Evolutionary conservation across 2,113 vertebrate genomes (phyloP), one percentile per base, ranked within the genome.

Genomic region (Acanthisitta chloris): DNA sequence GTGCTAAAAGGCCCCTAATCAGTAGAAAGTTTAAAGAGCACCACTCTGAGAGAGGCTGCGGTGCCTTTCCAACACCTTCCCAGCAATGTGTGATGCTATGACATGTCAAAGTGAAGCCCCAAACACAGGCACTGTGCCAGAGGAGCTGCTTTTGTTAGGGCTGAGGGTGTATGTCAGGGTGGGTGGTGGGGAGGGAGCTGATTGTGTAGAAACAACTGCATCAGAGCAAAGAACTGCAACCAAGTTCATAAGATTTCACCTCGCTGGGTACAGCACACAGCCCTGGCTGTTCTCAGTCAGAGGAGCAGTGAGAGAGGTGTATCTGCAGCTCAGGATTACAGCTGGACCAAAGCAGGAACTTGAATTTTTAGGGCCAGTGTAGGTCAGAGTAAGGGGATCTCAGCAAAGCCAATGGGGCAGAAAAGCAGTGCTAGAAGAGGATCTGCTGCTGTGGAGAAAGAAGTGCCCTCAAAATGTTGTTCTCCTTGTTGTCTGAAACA

Each of bases 1-100:
- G 96, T 96, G 96, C 96, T 97, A 97, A 97, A 96, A 96, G 94
- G 96, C 82, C 93, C 96, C 92, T 97, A 97, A 97, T 97, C 96
- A 97, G 96, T 90, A 76, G 90, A 90, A 95, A 96, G 93, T 96
- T 97, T 90, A 96, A 97, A 96, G 94, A 96, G 88, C 93, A 59
- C 76, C 24, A 43, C 90, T 93, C 57, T 4, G n/a, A 94, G 88
- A 92, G 93, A 81, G 86, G 93, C 96, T 97, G 96, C 0, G 57
- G 76, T 96, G 95, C 92, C 96, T 97, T 97, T 96, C 94, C 93
- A 90, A 86, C 96, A 97, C 96, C 96, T 96, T 85, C 69, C 42
- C 82, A 34, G 92, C 86, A 69, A 97, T 42, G 96, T 97, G 96
- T 96, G 95, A 97, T 92, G 96, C 90, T 96, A 88, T 9, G 80